A percentile compares a stretch with the other conserved stretches of the same genome.
These are phyloP conservation scores for Cinclus mexicanus DNA, from an alignment of 2,113 vertebrate species.

Conservation along the genomic window DNA sequence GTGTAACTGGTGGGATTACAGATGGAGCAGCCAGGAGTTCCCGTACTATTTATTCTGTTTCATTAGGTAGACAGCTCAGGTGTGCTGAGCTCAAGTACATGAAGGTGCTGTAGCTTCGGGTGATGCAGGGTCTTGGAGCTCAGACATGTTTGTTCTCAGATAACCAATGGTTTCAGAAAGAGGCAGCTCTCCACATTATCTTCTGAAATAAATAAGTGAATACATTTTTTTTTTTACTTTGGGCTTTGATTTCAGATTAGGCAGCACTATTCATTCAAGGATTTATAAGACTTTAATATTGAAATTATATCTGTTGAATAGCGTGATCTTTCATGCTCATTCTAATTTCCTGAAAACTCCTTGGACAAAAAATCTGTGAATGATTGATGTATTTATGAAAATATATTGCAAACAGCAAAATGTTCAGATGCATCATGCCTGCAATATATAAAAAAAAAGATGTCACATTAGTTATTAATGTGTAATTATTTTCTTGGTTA, in stretches of 20 bases:
- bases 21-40: not conserved
- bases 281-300: conserved; percentile 42
- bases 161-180: not conserved
- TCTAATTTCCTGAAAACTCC: conserved; percentile 47
- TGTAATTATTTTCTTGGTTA: not conserved
- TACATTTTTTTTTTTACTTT: not conserved
- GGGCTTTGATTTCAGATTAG: conserved; percentile 28
- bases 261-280: not conserved
- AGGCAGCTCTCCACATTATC: not conserved
- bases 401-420: not conserved
- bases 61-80: not conserved
- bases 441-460: not conserved
- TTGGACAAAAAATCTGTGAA: conserved; percentile 12
- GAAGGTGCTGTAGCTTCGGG: not conserved
- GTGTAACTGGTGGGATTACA: not conserved
- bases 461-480: no score
- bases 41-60: not conserved
- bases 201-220: not conserved
- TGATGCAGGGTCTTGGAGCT: not conserved
- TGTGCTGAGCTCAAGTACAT: not conserved
- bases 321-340: not conserved
- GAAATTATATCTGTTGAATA: conserved; percentile 4
- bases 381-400: conserved; percentile 7
- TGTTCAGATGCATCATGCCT: not conserved
- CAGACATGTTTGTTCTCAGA: not conserved